Evolutionary conservation across 2,797 vertebrate species (phyloP).

Genomic region (Salmo trutta): DNA sequence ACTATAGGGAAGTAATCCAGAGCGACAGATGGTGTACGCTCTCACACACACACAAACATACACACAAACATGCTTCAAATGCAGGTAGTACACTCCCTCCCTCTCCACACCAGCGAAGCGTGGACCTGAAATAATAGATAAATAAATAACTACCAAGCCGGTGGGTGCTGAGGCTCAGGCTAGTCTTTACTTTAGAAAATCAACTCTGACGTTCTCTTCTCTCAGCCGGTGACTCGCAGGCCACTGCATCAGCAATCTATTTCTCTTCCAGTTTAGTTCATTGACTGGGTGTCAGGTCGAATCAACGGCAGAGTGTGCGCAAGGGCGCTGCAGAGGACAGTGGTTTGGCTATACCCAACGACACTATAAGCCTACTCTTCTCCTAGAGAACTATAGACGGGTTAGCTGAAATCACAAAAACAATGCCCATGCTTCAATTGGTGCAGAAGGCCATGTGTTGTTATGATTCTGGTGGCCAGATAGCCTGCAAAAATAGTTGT

Average conservation of each 20-base stretch:
- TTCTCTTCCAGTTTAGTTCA: conserved; percentile 53
- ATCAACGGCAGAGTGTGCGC: conserved; percentile 45
- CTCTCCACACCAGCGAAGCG: conserved; percentile 22
- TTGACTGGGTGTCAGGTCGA: conserved; percentile 55
- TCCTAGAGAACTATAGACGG: neutral
- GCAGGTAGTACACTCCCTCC: conserved; percentile 12
- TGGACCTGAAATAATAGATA: conserved; percentile 38
- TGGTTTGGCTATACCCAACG: conserved; percentile 17
- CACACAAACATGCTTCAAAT: conserved; percentile 36
- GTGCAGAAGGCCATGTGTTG: too few species aligned
- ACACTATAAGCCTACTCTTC: neutral
- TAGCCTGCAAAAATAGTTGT: too few species aligned
- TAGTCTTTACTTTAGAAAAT: conserved; percentile 41
- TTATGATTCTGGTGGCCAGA: too few species aligned
- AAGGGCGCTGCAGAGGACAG: conserved; percentile 50
- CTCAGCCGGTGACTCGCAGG: conserved; percentile 27
- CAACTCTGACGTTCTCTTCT: conserved; percentile 52
- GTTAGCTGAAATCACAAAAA: neutral
- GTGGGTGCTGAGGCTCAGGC: neutral
- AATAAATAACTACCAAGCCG: conserved; percentile 21
- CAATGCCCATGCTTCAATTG: too few species aligned
- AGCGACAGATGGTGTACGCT: neutral
- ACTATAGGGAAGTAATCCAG: neutral
- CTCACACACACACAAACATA: neutral
- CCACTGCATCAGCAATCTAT: conserved; percentile 46